Percentiles rank a stretch among this genome's conserved stretches.
Conservation (phyloP, 2,797 vertebrate genomes). For the Zenarchopterus dispar region DNA sequence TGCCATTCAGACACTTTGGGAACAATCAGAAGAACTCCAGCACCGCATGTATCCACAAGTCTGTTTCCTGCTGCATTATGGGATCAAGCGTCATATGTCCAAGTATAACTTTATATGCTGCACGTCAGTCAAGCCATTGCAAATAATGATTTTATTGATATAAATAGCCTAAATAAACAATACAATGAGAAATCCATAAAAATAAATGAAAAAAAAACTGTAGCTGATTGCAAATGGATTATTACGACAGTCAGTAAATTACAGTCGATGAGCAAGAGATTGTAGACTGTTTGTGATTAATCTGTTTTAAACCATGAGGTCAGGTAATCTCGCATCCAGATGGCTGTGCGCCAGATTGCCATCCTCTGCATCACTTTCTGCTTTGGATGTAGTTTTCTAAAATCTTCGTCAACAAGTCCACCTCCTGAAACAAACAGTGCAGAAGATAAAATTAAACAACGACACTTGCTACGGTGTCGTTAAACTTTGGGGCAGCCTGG, state of each 20-base stretch:
- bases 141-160: slow-evolving; percentile 74
- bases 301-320: slow-evolving; percentile 43
- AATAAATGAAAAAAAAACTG: slow-evolving; percentile 37
- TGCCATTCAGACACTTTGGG: not conserved
- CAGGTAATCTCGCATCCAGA: slow-evolving; percentile 32
- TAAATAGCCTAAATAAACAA: slow-evolving; percentile 62
- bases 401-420: slow-evolving; percentile 80
- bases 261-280: slow-evolving; percentile 64
- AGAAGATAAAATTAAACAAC: not conserved
- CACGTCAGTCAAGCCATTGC: slow-evolving; percentile 55
- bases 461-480: too few species aligned
- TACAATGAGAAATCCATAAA: slow-evolving; percentile 50
- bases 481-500: too few species aligned
- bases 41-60: not conserved
- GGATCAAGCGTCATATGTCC: too few species aligned
- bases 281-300: slow-evolving; percentile 24
- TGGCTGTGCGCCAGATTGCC: slow-evolving; percentile 22
- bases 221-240: slow-evolving; percentile 43
- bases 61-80: not conserved
- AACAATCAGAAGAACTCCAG: not conserved
- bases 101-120: slow-evolving; percentile 15
- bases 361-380: slow-evolving; percentile 70
- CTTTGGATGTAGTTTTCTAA: slow-evolving; percentile 79
- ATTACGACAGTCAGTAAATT: slow-evolving; percentile 43
- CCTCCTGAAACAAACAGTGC: slow-evolving; percentile 73